A percentile compares a stretch with the other conserved stretches of the same genome.
Evolutionary conservation across 2,113 vertebrate genomes (phyloP).

Genomic region (Narcine bancroftii): DNA sequence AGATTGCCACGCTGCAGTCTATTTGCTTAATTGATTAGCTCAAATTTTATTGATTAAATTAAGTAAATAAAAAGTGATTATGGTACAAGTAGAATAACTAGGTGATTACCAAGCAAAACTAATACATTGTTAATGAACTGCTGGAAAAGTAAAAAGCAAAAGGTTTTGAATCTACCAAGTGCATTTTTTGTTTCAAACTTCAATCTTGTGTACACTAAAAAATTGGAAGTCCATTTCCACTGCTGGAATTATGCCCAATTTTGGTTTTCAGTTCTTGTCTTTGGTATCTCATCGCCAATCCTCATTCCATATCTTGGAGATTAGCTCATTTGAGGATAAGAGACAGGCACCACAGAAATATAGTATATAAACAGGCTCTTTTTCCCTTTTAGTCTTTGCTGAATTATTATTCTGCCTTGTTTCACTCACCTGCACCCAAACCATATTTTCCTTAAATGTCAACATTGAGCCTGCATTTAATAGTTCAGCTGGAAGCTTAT

Average conservation of each 20-base stretch:
- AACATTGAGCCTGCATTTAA: too few relatives aligned
- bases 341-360: background rate
- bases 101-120: background rate
- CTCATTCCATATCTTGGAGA: background rate
- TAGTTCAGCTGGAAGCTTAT: too few relatives aligned
- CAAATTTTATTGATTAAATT: conserved; percentile 28
- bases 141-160: background rate
- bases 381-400: too few relatives aligned
- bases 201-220: background rate
- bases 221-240: background rate
- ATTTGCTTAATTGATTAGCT: conserved; percentile 16
- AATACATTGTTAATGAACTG: conserved; percentile 2
- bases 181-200: background rate
- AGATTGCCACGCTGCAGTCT: background rate
- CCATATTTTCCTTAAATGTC: too few relatives aligned
- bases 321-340: background rate
- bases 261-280: background rate
- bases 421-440: too few relatives aligned
- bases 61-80: conserved; percentile 28
- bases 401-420: too few relatives aligned
- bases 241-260: background rate
- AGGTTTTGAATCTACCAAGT: background rate
- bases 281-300: too few relatives aligned
- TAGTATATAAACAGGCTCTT: too few relatives aligned
- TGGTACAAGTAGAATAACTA: background rate